A percentile compares a stretch with the other conserved stretches of the same genome.
Evolutionary conservation across 2,113 vertebrate species (phyloP).

Genomic region (Pipa parva): DNA sequence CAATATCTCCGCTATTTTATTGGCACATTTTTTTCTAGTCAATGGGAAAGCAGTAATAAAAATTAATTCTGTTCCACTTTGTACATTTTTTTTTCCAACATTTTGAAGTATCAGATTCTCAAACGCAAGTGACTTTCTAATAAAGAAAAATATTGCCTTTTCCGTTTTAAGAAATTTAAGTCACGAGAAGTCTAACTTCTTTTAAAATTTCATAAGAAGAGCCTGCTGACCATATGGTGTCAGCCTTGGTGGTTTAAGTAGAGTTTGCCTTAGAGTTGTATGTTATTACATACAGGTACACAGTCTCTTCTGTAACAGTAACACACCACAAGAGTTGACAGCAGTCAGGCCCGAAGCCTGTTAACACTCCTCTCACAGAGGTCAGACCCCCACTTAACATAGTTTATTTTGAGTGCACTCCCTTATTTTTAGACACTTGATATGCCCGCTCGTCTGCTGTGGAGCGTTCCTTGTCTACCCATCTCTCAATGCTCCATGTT

Average conservation of each 20-base stretch:
- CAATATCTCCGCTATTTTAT: too few relatives aligned
- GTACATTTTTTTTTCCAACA: too few relatives aligned
- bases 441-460: slow-evolving; percentile 24
- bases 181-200: too few relatives aligned
- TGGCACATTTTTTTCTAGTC: too few relatives aligned
- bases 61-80: too few relatives aligned
- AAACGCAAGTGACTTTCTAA: too few relatives aligned
- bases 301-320: background rate
- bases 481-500: background rate
- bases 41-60: too few relatives aligned
- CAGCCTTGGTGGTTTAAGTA: background rate
- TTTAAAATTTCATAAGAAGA: too few relatives aligned
- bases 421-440: slow-evolving; percentile 48
- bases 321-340: slow-evolving; percentile 7
- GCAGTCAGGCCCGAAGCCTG: slow-evolving; percentile 18
- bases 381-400: slow-evolving; percentile 50
- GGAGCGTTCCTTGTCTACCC: background rate
- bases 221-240: background rate
- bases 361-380: slow-evolving; percentile 31
- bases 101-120: too few relatives aligned
- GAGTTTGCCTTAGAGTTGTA: background rate
- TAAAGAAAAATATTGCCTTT: too few relatives aligned
- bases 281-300: background rate
- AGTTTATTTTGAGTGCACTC: slow-evolving; percentile 46
- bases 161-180: too few relatives aligned